Evolutionary conservation across 2,113 vertebrate species (phyloP), one percentile per base, ranked within the genome.

Genomic region (Myiopsitta monachus): DNA sequence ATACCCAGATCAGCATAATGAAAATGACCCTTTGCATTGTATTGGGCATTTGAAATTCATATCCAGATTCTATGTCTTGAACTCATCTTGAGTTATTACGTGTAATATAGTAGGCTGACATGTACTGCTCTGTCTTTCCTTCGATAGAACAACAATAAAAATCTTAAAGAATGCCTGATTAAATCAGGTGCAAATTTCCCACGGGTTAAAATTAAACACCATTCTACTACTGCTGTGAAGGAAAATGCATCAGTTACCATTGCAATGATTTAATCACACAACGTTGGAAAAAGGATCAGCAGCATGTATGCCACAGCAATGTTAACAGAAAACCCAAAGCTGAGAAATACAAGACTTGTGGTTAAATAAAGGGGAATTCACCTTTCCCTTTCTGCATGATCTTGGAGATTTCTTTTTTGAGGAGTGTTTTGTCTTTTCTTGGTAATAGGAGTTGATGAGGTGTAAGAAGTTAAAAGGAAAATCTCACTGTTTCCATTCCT

Each of bases 131-230:
- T 90, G 83, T 92, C 91, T 95, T 94, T 87, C 75, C 69, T 89
- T 96, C 95, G 75, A 85, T 90, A 90, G 59, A 78, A 89, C 67
- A 77, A 81, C 66, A 96, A 94, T 23, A 36, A 61, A n/a, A 77
- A 87, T 83, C 69, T 94, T 92, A 83, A 90, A 83, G 90, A 96
- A 93, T 74, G 44, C 64, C 82, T 95, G 91, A 96, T 81, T 96
- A 92, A 97, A 97, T 94, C 86, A 94, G 84, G 72, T 87, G 90
- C 70, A 49, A 97, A 95, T 84, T 97, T 96, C 91, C 96, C 87
- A 75, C 22, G 31, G 78, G 70, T 94, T 68, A 95, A 97, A 95
- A 96, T 94, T 92, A 97, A 95, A 86, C 43, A 91, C 87, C 95
- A 94, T 97, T 97, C 96, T 89, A 88, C 88, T 79, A 54, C 93